Conservation (phyloP, 2,113 vertebrate species). For the Scalopus aquaticus region DNA sequence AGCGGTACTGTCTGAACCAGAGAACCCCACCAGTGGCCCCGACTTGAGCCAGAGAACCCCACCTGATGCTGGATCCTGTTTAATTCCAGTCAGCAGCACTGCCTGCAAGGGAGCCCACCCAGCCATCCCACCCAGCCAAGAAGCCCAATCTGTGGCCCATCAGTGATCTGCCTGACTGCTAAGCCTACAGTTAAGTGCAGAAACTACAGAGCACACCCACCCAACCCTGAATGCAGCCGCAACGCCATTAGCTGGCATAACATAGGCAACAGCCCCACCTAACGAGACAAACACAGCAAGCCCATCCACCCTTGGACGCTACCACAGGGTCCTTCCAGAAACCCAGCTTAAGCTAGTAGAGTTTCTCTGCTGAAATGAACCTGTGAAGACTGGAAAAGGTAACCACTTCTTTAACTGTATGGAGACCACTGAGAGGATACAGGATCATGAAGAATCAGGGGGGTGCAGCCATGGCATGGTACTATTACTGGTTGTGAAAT, state of each 20-base stretch:
- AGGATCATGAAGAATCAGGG: background rate
- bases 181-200: background rate
- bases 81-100: background rate
- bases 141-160: background rate
- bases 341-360: background rate
- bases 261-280: background rate
- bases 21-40: no score
- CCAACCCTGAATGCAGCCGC: background rate
- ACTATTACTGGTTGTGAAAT: no score
- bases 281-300: background rate
- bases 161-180: background rate
- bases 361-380: background rate
- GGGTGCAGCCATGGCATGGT: no score
- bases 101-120: background rate
- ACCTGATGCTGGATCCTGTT: no score
- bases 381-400: background rate
- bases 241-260: background rate
- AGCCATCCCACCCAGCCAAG: background rate
- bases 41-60: no score
- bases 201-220: background rate
- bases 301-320: background rate
- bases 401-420: background rate
- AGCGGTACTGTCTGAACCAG: no score
- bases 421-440: background rate
- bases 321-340: background rate